These are phyloP conservation scores for Branchipolynoe longqiensis DNA, from an alignment of 2,888 invertebrate species.

Conservation along the genomic window DNA sequence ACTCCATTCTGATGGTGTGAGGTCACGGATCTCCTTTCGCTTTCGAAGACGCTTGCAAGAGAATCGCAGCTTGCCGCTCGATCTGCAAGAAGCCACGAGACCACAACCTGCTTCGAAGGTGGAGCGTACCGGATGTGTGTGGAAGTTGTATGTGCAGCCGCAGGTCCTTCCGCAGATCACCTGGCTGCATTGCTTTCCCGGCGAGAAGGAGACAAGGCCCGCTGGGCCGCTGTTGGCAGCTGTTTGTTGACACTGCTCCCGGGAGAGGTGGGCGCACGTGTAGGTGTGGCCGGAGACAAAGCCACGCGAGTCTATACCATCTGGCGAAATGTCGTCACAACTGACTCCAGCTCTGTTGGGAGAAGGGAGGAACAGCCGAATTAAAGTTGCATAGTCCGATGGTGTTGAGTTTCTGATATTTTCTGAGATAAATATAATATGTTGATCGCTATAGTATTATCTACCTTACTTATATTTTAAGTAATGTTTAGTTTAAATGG, in stretches of 20 bases:
- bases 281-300: background rate
- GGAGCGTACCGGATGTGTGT: conserved; percentile 67
- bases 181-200: conserved; percentile 73
- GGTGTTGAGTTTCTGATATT: too few species aligned
- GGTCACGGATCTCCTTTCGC: conserved; percentile 78
- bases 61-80: conserved; percentile 38
- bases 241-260: background rate
- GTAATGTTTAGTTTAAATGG: too few species aligned
- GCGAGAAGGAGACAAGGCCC: conserved; percentile 39
- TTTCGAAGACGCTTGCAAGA: conserved; percentile 65
- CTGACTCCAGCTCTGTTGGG: conserved; percentile 75
- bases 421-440: too few species aligned
- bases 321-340: conserved; percentile 76
- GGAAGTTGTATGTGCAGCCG: conserved; percentile 76
- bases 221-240: background rate
- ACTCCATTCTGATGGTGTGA: conserved; percentile 74
- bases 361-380: background rate
- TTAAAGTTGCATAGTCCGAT: background rate
- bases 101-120: conserved; percentile 12
- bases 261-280: background rate
- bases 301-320: conserved; percentile 73
- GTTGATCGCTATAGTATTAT: too few species aligned
- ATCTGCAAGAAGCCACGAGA: background rate
- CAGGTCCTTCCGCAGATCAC: conserved; percentile 73
- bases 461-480: too few species aligned